Base-by-base conservation (phyloP, 2,797 vertebrate species). In the Fistularia commersonii region DNA sequence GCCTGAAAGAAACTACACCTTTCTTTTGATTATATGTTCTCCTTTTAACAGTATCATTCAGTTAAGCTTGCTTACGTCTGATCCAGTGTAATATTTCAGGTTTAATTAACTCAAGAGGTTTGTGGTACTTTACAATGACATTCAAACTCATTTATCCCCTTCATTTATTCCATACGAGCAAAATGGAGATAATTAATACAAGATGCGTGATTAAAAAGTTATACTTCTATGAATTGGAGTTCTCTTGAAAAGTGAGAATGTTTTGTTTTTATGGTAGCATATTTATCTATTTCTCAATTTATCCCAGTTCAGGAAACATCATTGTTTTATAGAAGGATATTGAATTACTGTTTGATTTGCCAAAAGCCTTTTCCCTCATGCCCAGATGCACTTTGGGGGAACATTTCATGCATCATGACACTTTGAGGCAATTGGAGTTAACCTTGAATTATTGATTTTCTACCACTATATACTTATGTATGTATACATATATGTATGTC, bases 401-500 rank as follows among this genome's bases (percentile, higher is more conserved):
- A 43, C 55, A 38, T 36, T 11, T 39, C 38, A 56, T 54, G 62
- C 69, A 37, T 66, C 32, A 7, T 3, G 32, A n/a, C 51, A 51
- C 70, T 78, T 51, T 40, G 61, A 81, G 64, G 76, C 76, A 62
- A 60, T 56, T 57, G 61, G 69, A 69, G 57, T 83, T 82, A 70
- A 82, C 83, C 83, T 88, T 86, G 83, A 80, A 55, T 48, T 76
- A 85, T 87, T 64, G 86, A 88, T 86, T 87, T 84, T 3, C 76
- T 78, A 80, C 57, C 80, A 60, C 53, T 11, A 4, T 61, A 46
- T 72, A 44, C 65, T 48, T 48, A 39, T 67, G 64, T 57, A 66
- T 72, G 69, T 55, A 48, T 4, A 5, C 38, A 53, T 31, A n/a
- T n/a, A n/a, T 11, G 59, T 61, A 65, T 73, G 57, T 79, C 41